Conservation (phyloP, 2,113 vertebrate species). For the Natator depressus region DNA sequence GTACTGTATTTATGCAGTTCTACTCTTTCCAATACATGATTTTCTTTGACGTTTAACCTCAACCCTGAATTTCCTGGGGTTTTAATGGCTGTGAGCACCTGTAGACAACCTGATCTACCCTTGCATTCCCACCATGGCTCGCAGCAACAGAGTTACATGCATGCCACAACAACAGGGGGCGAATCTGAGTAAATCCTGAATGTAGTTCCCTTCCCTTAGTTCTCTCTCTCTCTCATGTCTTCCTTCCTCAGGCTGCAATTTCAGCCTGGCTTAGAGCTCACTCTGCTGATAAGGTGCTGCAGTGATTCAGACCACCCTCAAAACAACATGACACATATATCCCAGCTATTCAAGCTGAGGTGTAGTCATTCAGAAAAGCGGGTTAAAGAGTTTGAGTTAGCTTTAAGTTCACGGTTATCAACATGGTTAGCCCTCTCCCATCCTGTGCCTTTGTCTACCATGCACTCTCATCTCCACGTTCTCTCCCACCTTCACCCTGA, state of each 20-base stretch:
- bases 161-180: background rate
- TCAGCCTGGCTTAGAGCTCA: slow-evolving; percentile 57
- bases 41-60: background rate
- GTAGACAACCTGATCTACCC: background rate
- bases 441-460: no score
- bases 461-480: no score
- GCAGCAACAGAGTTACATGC: background rate
- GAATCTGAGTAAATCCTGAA: background rate
- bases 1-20: background rate
- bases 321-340: background rate
- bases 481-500: no score
- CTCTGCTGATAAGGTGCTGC: slow-evolving; percentile 34
- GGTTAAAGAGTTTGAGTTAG: background rate
- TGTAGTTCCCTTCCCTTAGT: background rate
- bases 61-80: background rate
- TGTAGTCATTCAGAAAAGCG: background rate
- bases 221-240: background rate
- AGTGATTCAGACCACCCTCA: background rate
- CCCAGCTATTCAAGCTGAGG: background rate
- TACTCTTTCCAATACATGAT: background rate
- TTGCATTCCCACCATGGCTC: background rate
- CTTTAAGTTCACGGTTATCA: background rate
- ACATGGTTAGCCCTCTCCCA: no score
- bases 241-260: background rate
- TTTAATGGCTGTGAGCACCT: background rate